phyloP scores from a whole-genome alignment of 2,113 vertebrate genomes.

The Hiodon tergisus region DNA sequence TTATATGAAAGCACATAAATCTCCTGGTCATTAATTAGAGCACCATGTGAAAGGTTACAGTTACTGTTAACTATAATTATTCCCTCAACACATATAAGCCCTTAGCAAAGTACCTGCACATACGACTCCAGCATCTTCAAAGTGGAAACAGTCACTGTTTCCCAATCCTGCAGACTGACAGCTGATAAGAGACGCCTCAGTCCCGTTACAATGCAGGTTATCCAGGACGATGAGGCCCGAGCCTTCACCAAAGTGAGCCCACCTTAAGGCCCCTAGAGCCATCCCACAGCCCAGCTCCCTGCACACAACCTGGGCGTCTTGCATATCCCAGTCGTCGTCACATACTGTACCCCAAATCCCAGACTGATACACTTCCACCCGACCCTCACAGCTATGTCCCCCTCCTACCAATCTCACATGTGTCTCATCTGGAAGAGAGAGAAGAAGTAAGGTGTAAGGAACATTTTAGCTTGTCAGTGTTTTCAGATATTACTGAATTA shows the following conservation, averaged over 20 bases:
- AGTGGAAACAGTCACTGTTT: background rate
- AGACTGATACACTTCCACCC: conserved; percentile 8
- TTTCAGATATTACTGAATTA: no score
- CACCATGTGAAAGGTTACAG: no score
- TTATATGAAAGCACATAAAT: no score
- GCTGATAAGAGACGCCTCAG: conserved; percentile 1
- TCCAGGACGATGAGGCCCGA: background rate
- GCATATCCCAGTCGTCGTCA: background rate
- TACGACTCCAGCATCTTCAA: conserved; percentile 10
- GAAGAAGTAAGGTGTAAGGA: background rate
- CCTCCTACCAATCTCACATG: background rate
- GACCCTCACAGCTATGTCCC: background rate
- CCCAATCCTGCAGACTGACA: background rate
- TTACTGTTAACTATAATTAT: no score
- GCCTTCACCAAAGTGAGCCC: conserved; percentile 4
- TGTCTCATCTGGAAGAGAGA: background rate
- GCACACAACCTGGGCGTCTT: conserved; percentile 1
- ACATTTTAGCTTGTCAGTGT: no score
- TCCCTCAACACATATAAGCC: no score
- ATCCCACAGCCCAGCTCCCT: conserved; percentile 12
- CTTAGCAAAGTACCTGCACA: background rate
- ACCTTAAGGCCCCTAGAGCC: background rate
- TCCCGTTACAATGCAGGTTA: background rate
- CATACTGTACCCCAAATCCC: conserved; percentile 16
- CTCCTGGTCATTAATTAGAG: no score